Evolutionary conservation across 2,888 invertebrate genomes (phyloP).

Genomic region (Achlya flavicornis): DNA sequence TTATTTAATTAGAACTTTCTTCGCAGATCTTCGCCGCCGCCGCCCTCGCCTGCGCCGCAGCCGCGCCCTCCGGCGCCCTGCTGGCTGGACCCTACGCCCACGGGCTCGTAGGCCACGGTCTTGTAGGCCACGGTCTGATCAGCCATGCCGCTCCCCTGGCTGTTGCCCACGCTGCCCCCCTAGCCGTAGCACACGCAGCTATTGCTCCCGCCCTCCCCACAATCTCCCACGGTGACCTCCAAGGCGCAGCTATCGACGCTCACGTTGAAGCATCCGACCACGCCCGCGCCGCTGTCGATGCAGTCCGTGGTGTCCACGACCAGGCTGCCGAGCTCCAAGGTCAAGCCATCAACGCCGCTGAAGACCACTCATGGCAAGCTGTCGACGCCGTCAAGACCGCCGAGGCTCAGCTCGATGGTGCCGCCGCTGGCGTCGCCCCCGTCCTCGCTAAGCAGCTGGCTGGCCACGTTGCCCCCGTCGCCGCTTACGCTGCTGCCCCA

Average conservation of each 20-base stretch:
- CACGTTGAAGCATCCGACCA: slow-evolving; percentile 77
- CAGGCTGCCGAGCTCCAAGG: slow-evolving; percentile 76
- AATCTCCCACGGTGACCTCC: slow-evolving; percentile 76
- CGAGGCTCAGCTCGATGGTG: slow-evolving; percentile 74
- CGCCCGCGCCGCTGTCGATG: slow-evolving; percentile 73
- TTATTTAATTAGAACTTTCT: slow-evolving; percentile 43
- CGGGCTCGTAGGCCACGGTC: slow-evolving; percentile 43
- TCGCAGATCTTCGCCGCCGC: slow-evolving; percentile 82
- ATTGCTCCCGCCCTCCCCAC: slow-evolving; percentile 61
- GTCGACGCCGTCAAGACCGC: slow-evolving; percentile 76
- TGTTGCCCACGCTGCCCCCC: slow-evolving; percentile 46
- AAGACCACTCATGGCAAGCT: slow-evolving; percentile 77
- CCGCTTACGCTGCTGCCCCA: slow-evolving; percentile 29
- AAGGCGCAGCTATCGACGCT: slow-evolving; percentile 75
- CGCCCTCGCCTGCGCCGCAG: slow-evolving; percentile 77
- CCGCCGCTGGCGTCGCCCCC: slow-evolving; percentile 76
- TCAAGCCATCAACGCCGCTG: slow-evolving; percentile 76
- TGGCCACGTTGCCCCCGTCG: slow-evolving; percentile 56
- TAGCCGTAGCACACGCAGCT: slow-evolving; percentile 52
- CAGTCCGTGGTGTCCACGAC: slow-evolving; percentile 74
- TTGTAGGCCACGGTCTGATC: slow-evolving; percentile 28
- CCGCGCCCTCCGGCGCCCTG: slow-evolving; percentile 69
- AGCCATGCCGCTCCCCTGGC: slow-evolving; percentile 39
- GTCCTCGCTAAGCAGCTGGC: slow-evolving; percentile 74
- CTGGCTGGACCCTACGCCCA: slow-evolving; percentile 63